These are phyloP conservation scores for Drosophila teissieri DNA, from an alignment of 1,140 invertebrate species.

Conservation along the genomic window DNA sequence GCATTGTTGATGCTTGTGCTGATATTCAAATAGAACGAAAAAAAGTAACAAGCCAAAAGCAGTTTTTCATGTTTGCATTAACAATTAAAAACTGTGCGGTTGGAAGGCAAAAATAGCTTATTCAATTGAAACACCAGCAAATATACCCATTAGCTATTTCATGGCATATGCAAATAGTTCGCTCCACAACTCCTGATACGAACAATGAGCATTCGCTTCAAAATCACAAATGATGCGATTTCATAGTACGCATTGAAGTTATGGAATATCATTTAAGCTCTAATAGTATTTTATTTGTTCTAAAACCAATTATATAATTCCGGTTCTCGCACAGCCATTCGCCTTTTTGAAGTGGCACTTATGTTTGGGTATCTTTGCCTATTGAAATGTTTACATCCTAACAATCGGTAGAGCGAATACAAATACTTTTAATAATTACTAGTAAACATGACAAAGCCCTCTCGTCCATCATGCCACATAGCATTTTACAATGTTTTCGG, in stretches of 20 bases:
- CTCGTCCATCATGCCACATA: constrained; percentile 2
- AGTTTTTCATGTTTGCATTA: constrained; percentile 54
- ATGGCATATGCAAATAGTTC: background rate
- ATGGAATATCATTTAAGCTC: background rate
- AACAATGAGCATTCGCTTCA: background rate
- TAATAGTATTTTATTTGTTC: background rate
- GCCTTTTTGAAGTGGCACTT: background rate
- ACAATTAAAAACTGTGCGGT: constrained; percentile 44
- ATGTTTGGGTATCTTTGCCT: too few species aligned
- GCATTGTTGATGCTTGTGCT: constrained; percentile 22
- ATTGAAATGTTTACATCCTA: too few species aligned
- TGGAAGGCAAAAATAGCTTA: background rate
- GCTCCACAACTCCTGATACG: too few species aligned
- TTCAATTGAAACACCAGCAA: background rate
- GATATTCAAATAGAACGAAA: constrained; percentile 15
- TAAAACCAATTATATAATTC: background rate
- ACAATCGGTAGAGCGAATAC: background rate
- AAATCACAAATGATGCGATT: background rate
- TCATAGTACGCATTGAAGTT: background rate
- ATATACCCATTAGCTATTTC: constrained; percentile 4
- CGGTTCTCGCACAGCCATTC: background rate
- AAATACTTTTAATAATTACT: background rate
- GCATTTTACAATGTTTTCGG: background rate
- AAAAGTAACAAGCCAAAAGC: constrained; percentile 6
- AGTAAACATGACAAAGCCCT: background rate